Base-by-base conservation (phyloP, 1,140 invertebrate genomes). In the Anthonomus grandis region DNA sequence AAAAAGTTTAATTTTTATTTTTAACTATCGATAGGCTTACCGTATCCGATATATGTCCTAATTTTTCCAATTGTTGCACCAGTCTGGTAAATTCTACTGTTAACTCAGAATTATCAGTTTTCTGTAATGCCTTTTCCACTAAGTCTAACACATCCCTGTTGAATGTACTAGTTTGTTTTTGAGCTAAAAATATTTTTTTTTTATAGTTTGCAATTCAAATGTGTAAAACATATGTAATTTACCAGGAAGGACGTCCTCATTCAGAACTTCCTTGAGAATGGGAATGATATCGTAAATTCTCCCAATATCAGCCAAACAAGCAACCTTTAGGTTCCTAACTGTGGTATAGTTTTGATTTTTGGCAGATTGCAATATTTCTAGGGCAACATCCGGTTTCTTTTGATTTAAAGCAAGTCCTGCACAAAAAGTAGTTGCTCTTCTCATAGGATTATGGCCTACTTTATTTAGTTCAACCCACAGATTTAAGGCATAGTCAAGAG, bases 401-500 rank as follows among this genome's bases (percentile, higher is more conserved):
- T 89, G 84, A 24, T 83, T 85, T 15, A 91, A 61, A 18, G 87
- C 85, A 24, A 91, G 65, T 9, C 75, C 78, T 46, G 83, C 79
- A 58, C 84, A 76, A 66, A 85, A 86, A 2, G 81, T 74, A 5
- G 78, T 62, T 3, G 81, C 76, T 72, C 83, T 83, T 54, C 86
- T 72, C 15, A 85, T 71, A 6, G 84, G 79, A 0, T 59, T 25
- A 50, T 79, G 75, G 13, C 81, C 83, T 41, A 74, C 69, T 42
- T 78, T 66, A 44, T 74, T 73, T 59, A 86, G 71, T 27, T 83
- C 75, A 31, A 74, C 74, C 76, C 85, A 83, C 5, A 86, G 49
- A 13, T 83, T 75, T 9, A 82, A 69, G 2, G 80, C 81, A 71
- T 79, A 82, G n/a, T 89, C 73, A 3, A 84, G 79, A 67, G 84